Conservation (phyloP, 2,797 vertebrate genomes). For the Cuculus canorus region DNA sequence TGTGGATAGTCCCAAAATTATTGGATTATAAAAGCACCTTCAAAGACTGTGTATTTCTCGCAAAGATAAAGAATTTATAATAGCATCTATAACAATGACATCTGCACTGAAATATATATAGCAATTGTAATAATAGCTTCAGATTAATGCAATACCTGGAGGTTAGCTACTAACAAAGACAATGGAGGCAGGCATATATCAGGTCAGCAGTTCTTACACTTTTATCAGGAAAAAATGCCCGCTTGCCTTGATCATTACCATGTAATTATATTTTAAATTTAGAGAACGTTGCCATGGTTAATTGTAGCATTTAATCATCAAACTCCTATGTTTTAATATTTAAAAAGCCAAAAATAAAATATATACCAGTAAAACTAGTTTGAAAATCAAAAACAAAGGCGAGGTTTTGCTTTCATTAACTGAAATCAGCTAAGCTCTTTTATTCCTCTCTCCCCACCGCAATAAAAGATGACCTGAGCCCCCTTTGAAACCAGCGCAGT, state of each 20-base stretch:
- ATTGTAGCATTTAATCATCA: neutral
- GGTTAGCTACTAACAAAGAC: conserved; percentile 15
- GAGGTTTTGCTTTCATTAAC: conserved; percentile 34
- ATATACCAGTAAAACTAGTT: neutral
- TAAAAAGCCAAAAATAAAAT: neutral
- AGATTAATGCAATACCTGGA: conserved; percentile 36
- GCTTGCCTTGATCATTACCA: conserved; percentile 31
- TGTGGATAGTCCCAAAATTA: neutral
- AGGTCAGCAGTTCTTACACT: conserved; percentile 18
- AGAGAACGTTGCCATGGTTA: neutral
- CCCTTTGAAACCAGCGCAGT: conserved; percentile 17
- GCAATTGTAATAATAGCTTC: conserved; percentile 40
- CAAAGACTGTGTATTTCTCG: neutral
- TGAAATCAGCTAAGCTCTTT: conserved; percentile 12
- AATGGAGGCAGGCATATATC: neutral
- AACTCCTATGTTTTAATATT: neutral
- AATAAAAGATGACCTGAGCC: conserved; percentile 2
- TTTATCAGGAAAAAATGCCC: neutral
- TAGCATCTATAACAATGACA: neutral
- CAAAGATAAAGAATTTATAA: conserved; percentile 40
- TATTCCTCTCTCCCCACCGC: neutral
- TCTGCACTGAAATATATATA: conserved; percentile 44
- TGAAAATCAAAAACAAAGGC: neutral
- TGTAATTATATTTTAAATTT: conserved; percentile 25
- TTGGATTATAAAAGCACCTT: neutral